Base-by-base conservation (phyloP, 2,888 invertebrate genomes). In the Geotrupes spiniger region DNA sequence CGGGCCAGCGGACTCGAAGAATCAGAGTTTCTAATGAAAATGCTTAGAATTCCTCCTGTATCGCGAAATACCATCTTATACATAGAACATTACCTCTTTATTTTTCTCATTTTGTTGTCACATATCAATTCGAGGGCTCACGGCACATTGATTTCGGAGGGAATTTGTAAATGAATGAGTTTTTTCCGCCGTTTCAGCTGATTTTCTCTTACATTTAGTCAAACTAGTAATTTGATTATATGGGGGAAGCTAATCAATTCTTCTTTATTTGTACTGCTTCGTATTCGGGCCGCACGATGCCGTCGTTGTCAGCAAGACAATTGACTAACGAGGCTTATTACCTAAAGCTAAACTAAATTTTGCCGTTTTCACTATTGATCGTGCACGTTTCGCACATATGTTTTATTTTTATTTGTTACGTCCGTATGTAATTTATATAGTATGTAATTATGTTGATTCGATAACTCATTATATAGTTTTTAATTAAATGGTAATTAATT, bases 11-110 rank as follows among this genome's bases (percentile, higher is more conserved):
- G 62, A 60, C 60, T 54, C 56, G 53, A 53, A 61, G 58, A 63
- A 63, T 63, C 62, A 60, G 56, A 58, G 59, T 58, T 60, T 60
- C 57, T 62, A 63, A 63, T 63, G 63, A 63, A 63, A 63, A 57
- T 57, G 52, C 57, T 53, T 51, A 49, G 52, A 46, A 57, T 57
- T 57, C 57, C 50, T 42, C 38, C 26, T 38, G 42, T 46, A 45
- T 49, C 41, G 45, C 28, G 42, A 48, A 48, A 48, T 48, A 43
- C 48, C 43, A 39, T 41, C 37, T 36, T 45, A 49, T 49, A 41
- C 45, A 37, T 28, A 36, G 37, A 45, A 25, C 29, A 45, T 49
- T 42, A 49, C 27, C 49, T 6, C 44, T 44, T 45, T 40, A 27
- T 40, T 44, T 42, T 45, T 31, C 36, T 41, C 14, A 40, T 49